A percentile compares a stretch with the other conserved stretches of the same genome.
phyloP scores from a whole-genome alignment of 2,888 invertebrate species.

The Pseudoips prasinana region DNA sequence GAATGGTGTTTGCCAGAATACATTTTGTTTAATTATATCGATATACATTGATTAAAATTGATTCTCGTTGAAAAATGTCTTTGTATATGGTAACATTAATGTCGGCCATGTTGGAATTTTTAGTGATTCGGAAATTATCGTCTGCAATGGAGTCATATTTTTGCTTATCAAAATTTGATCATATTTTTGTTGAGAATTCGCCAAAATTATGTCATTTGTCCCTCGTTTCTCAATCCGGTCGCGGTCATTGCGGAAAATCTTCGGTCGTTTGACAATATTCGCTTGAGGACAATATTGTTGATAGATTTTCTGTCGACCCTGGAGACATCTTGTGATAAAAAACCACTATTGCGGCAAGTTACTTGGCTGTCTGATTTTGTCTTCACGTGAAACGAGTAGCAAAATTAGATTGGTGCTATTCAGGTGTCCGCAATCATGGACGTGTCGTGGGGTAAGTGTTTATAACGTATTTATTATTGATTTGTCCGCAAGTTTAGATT shows the following conservation, averaged over 20 bases:
- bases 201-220: conserved; percentile 79
- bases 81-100: no score
- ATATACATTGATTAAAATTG: no score
- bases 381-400: conserved; percentile 68
- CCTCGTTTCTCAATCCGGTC: conserved; percentile 68
- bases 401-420: conserved; percentile 70
- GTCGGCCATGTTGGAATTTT: conserved; percentile 71
- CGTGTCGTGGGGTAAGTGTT: conserved; percentile 86
- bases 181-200: conserved; percentile 72
- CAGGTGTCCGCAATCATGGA: conserved; percentile 80
- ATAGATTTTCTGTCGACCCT: conserved; percentile 68
- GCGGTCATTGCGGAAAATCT: conserved; percentile 73
- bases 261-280: conserved; percentile 77
- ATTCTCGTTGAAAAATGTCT: no score
- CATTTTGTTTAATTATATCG: no score
- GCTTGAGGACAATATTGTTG: conserved; percentile 64
- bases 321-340: conserved; percentile 81
- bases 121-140: conserved; percentile 75
- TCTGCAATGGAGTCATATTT: conserved; percentile 81
- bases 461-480: conserved; percentile 31
- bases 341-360: conserved; percentile 64
- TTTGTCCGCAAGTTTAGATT: conserved; percentile 26
- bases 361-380: conserved; percentile 63
- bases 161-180: conserved; percentile 75
- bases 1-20: no score